phyloP scores from a whole-genome alignment of 2,888 invertebrate genomes.

The Cerceris ruficornis region DNA sequence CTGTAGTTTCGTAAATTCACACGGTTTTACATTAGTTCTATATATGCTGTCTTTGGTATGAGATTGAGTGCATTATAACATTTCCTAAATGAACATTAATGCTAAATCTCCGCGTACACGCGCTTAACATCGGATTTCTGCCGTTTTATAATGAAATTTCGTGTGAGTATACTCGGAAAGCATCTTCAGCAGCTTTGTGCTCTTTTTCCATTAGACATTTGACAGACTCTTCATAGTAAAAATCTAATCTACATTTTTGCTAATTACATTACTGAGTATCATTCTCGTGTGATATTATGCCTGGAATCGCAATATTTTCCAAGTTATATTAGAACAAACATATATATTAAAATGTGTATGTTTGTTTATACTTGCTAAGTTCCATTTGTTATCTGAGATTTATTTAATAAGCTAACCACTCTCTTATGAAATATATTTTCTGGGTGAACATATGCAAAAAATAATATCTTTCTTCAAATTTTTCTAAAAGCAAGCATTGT shows the following conservation, averaged over 20 bases:
- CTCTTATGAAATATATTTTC: not conserved
- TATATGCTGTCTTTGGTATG: slow-evolving; percentile 4
- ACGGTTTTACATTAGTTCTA: slow-evolving; percentile 9
- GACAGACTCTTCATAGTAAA: too few relatives aligned
- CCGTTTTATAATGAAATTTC: too few relatives aligned
- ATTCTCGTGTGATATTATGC: not conserved
- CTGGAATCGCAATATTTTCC: not conserved
- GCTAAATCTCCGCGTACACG: not conserved
- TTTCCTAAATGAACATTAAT: slow-evolving; percentile 8
- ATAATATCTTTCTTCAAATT: not conserved
- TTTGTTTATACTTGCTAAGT: not conserved
- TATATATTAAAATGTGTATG: slow-evolving; percentile 1
- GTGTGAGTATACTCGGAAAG: too few relatives aligned
- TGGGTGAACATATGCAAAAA: not conserved
- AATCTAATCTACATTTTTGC: not conserved
- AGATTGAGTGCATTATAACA: slow-evolving; percentile 13
- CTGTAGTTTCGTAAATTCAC: not conserved
- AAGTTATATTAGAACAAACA: not conserved
- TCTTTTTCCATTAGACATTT: too few relatives aligned
- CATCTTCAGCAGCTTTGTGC: too few relatives aligned
- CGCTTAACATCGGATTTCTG: too few relatives aligned
- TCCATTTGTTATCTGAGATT: not conserved
- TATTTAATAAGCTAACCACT: not conserved
- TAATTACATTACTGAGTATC: not conserved
- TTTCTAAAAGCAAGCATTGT: slow-evolving; percentile 8